A percentile compares a stretch with the other conserved stretches of the same genome.
These are phyloP conservation scores for Sterrhoptilus dennistouni DNA, from an alignment of 2,113 vertebrate genomes.

Conservation along the genomic window DNA sequence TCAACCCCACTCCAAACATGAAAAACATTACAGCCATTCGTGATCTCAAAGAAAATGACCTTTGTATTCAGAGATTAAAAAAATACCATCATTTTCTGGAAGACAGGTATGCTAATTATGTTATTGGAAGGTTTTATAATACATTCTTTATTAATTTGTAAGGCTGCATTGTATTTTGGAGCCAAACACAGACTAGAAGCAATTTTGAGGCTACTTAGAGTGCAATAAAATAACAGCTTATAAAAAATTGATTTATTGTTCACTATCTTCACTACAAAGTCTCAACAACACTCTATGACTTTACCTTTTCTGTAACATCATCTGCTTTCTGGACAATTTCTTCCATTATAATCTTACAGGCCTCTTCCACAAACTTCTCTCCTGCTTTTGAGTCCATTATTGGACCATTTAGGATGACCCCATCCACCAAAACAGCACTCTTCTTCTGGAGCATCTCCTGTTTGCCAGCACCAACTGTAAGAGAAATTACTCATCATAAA, in stretches of 20 bases:
- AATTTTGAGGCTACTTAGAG: not conserved
- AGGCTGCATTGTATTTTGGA: not conserved
- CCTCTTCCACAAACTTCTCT: slow-evolving; percentile 82
- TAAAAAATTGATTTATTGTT: not conserved
- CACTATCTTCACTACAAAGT: not conserved
- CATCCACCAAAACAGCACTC: slow-evolving; percentile 74
- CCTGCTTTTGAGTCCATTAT: slow-evolving; percentile 71
- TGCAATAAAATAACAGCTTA: not conserved
- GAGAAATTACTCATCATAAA: slow-evolving; percentile 2
- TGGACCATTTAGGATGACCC: slow-evolving; percentile 75
- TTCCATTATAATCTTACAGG: slow-evolving; percentile 81
- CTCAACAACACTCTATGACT: not conserved
- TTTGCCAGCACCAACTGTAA: slow-evolving; percentile 56
- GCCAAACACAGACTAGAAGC: not conserved
- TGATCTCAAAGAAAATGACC: not conserved
- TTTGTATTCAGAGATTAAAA: not conserved
- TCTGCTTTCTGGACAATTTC: slow-evolving; percentile 83
- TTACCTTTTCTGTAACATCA: slow-evolving; percentile 83
- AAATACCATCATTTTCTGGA: not conserved
- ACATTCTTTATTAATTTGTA: not conserved
- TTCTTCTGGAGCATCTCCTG: slow-evolving; percentile 66
- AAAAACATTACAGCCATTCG: not conserved
- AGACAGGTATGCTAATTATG: not conserved
- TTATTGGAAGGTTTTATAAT: not conserved
- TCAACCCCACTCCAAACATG: not conserved